Evolutionary conservation across 2,888 invertebrate genomes (phyloP).

Genomic region (Nemotelus pantherinus): DNA sequence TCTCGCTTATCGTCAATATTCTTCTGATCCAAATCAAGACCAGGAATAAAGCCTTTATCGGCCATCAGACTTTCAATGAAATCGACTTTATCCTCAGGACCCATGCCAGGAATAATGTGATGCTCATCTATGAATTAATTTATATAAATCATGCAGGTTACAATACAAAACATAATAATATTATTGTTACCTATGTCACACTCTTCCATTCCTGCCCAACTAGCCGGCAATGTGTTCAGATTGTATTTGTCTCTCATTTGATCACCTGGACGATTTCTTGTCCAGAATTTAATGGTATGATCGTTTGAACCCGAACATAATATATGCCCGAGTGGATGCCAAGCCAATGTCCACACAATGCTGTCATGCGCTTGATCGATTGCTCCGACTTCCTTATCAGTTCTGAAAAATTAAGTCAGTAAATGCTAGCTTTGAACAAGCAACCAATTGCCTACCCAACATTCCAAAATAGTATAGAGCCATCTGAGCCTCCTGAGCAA

Average conservation of each 20-base stretch:
- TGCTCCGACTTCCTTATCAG: conserved; percentile 97
- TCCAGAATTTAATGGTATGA: conserved; percentile 99
- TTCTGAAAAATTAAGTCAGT: conserved; percentile 66
- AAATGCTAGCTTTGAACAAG: background rate
- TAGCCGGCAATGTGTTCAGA: conserved; percentile 88
- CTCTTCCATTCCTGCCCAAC: conserved; percentile 77
- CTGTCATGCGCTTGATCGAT: conserved; percentile 99
- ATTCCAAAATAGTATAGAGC: conserved; percentile 98
- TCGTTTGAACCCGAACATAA: conserved; percentile 99
- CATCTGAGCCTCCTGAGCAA: conserved; percentile 98
- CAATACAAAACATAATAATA: too few relatives aligned
- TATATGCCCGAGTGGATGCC: conserved; percentile 99
- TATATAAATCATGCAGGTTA: background rate
- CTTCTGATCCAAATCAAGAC: conserved; percentile 81
- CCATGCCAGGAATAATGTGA: conserved; percentile 93
- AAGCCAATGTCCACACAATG: conserved; percentile 98
- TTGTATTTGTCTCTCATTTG: conserved; percentile 98
- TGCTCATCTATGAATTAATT: conserved; percentile 71
- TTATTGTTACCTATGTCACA: conserved; percentile 70
- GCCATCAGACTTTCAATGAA: conserved; percentile 73
- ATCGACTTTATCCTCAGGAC: conserved; percentile 94
- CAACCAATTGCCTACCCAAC: conserved; percentile 76
- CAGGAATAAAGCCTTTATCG: conserved; percentile 76
- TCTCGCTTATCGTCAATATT: conserved; percentile 75
- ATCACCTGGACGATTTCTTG: conserved; percentile 97